A percentile compares a stretch with the other conserved stretches of the same genome.
phyloP scores from a whole-genome alignment of 2,888 invertebrate species.

The Octodonta nipae region DNA sequence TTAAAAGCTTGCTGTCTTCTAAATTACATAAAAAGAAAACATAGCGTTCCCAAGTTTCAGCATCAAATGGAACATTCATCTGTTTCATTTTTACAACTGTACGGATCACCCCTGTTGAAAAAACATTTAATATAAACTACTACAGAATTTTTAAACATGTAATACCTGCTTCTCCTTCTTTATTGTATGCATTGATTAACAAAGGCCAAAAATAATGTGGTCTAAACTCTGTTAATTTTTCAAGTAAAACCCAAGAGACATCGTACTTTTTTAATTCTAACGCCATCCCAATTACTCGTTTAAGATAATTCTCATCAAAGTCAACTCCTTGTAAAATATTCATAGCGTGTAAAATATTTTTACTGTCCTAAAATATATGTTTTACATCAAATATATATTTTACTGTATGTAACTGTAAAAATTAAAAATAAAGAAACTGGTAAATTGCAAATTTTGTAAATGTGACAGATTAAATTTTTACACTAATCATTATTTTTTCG shows the following conservation, averaged over 20 bases:
- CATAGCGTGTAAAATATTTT: conserved; percentile 34
- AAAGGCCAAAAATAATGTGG: conserved; percentile 58
- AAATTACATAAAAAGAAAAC: conserved; percentile 43
- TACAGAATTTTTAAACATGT: too few relatives aligned
- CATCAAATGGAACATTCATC: too few relatives aligned
- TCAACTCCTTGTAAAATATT: conserved; percentile 38
- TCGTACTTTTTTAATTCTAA: conserved; percentile 38
- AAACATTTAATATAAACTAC: conserved; percentile 3
- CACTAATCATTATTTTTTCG: too few relatives aligned
- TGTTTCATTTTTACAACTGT: too few relatives aligned
- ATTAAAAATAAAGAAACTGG: too few relatives aligned
- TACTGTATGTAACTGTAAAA: too few relatives aligned
- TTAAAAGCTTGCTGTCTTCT: conserved; percentile 37
- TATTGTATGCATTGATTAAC: conserved; percentile 37
- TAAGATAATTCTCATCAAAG: conserved; percentile 35
- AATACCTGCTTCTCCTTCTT: conserved; percentile 45
- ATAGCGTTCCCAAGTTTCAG: conserved; percentile 43
- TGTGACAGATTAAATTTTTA: too few relatives aligned
- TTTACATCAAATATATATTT: conserved; percentile 3
- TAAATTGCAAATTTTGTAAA: too few relatives aligned
- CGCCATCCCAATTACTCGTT: conserved; percentile 33
- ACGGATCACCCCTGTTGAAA: too few relatives aligned
- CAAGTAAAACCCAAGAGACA: conserved; percentile 37
- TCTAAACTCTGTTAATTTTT: conserved; percentile 28
- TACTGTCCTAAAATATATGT: conserved; percentile 35